Evolutionary conservation across 2,797 vertebrate genomes (phyloP).

Genomic region (Allobates femoralis): DNA sequence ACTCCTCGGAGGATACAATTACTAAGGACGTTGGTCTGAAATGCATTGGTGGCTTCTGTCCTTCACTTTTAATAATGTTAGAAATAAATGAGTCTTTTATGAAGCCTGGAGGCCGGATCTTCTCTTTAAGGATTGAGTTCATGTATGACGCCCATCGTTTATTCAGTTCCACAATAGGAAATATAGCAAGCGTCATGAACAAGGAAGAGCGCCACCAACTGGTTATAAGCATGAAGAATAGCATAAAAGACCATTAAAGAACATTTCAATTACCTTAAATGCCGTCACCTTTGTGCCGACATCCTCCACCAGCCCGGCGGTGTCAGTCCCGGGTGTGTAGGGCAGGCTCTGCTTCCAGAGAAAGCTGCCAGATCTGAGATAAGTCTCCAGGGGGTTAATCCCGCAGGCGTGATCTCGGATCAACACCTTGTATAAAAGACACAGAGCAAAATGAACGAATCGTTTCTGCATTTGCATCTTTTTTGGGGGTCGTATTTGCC

Average conservation of each 20-base stretch:
- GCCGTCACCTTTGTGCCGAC: constrained; percentile 79
- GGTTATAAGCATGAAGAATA: too few species aligned
- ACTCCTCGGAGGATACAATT: too few species aligned
- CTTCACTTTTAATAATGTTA: too few species aligned
- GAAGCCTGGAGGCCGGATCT: too few species aligned
- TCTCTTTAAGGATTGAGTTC: too few species aligned
- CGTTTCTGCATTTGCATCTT: too few species aligned
- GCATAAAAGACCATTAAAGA: not conserved
- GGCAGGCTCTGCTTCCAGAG: constrained; percentile 80
- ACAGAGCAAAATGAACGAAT: not conserved
- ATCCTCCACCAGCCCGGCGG: constrained; percentile 83
- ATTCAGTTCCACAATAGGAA: not conserved
- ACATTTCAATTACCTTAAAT: constrained; percentile 78
- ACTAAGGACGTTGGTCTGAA: too few species aligned
- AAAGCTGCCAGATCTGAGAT: constrained; percentile 84
- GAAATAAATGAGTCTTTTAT: too few species aligned
- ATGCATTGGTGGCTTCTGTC: too few species aligned
- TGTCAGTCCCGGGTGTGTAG: constrained; percentile 87
- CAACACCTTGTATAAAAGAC: constrained; percentile 78
- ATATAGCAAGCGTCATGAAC: not conserved
- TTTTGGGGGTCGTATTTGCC: too few species aligned
- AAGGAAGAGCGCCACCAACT: not conserved
- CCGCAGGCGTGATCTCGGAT: constrained; percentile 89
- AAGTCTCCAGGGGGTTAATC: constrained; percentile 92
- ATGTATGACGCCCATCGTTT: too few species aligned